Conservation (phyloP, 2,113 vertebrate species). For the Xiphorhynchus elegans region DNA sequence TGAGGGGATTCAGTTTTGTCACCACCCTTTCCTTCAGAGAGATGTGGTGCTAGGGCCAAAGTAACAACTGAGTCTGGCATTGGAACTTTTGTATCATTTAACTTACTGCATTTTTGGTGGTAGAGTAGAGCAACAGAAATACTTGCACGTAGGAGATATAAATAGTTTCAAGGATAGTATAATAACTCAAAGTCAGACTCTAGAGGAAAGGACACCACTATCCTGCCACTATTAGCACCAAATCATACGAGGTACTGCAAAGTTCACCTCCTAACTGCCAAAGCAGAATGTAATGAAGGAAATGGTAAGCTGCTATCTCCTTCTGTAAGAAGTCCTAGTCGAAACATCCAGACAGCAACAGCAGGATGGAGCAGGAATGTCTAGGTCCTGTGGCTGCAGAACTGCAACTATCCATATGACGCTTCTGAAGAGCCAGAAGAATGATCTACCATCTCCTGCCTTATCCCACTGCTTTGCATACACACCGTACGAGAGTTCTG, state of each 20-base stretch:
- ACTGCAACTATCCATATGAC: not conserved
- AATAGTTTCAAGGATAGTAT: not conserved
- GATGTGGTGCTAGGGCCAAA: not conserved
- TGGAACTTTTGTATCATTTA: not conserved
- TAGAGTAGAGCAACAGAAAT: not conserved
- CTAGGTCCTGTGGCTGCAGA: not conserved
- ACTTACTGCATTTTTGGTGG: not conserved
- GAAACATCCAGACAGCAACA: not conserved
- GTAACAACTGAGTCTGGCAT: not conserved
- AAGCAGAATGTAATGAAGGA: not conserved
- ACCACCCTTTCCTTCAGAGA: not conserved
- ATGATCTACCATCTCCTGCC: not conserved
- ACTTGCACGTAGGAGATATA: not conserved
- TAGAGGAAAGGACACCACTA: not conserved
- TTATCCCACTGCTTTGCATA: not conserved
- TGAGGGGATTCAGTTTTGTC: not conserved
- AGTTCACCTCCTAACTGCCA: not conserved
- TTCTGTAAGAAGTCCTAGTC: not conserved
- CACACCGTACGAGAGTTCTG: rapidly evolving
- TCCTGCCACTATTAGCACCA: not conserved
- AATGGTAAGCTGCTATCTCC: not conserved
- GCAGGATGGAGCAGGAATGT: not conserved
- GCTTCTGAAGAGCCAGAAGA: not conserved
- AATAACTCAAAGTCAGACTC: not conserved
- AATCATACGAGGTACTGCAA: not conserved